These are phyloP conservation scores for Goniozus legneri DNA, from an alignment of 1,140 invertebrate species.

Conservation along the genomic window DNA sequence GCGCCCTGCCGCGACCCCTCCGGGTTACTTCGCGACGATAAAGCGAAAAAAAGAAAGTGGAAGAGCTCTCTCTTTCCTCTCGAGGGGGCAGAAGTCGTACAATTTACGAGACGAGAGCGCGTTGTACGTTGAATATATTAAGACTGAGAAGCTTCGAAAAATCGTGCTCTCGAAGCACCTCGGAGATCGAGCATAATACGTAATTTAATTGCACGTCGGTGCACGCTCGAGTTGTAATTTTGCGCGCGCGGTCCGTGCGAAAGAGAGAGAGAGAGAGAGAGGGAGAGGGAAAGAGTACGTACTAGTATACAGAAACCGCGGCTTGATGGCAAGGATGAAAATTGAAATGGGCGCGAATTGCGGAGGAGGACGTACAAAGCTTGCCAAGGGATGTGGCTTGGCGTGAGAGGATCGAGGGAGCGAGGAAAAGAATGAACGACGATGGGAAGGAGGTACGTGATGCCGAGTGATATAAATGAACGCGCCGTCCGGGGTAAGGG, in stretches of 20 bases:
- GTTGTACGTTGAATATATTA: background rate
- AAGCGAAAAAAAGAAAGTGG: background rate
- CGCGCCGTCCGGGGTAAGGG: background rate
- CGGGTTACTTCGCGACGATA: too few relatives aligned
- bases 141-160: background rate
- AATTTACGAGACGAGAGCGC: background rate
- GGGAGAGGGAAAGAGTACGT: background rate
- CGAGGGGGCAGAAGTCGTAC: background rate
- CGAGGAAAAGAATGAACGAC: background rate
- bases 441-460: background rate
- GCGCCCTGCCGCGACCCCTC: too few relatives aligned
- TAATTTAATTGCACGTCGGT: background rate
- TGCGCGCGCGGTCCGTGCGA: background rate
- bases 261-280: too few relatives aligned
- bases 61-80: background rate
- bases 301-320: background rate
- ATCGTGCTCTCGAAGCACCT: background rate
- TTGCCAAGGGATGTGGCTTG: too few relatives aligned
- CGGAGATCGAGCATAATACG: background rate
- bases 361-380: too few relatives aligned
- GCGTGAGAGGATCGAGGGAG: conserved; percentile 6
- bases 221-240: background rate
- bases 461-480: background rate
- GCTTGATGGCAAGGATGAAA: background rate
- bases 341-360: conserved; percentile 20